Conservation (phyloP, 2,888 invertebrate genomes). For the Apodemia hepburni region DNA sequence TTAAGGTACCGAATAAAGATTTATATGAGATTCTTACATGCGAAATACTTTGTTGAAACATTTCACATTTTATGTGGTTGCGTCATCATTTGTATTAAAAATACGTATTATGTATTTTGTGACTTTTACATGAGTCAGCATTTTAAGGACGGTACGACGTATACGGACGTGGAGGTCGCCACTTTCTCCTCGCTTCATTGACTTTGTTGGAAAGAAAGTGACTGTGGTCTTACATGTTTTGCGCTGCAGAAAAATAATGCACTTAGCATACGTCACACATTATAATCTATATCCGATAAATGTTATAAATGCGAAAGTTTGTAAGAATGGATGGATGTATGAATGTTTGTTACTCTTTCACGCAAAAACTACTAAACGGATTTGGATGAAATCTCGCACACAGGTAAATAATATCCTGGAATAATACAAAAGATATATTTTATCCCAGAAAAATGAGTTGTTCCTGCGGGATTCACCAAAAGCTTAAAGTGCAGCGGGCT, state of each 20-base stretch:
- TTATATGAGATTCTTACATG: not conserved
- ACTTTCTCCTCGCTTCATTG: constrained; percentile 78
- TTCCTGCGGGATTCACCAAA: too few relatives aligned
- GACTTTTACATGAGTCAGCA: constrained; percentile 57
- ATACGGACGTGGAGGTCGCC: constrained; percentile 71
- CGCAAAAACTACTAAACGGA: too few relatives aligned
- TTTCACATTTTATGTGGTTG: not conserved
- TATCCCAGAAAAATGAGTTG: too few relatives aligned
- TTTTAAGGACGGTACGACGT: constrained; percentile 53
- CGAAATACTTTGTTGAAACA: not conserved
- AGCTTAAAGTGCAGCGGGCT: too few relatives aligned
- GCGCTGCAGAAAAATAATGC: constrained; percentile 31
- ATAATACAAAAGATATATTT: too few relatives aligned
- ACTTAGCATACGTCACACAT: constrained; percentile 6
- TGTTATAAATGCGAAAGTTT: too few relatives aligned
- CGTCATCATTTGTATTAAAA: not conserved
- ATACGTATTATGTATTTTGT: constrained; percentile 7
- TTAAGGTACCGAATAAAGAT: not conserved
- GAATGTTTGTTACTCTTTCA: too few relatives aligned
- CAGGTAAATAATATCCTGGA: too few relatives aligned
- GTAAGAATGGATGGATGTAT: too few relatives aligned
- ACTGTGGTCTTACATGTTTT: constrained; percentile 54
- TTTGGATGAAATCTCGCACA: too few relatives aligned
- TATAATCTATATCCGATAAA: not conserved
- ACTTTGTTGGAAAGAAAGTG: constrained; percentile 74